Evolutionary conservation across 2,113 vertebrate genomes (phyloP).

Genomic region (Diadophis punctatus): DNA sequence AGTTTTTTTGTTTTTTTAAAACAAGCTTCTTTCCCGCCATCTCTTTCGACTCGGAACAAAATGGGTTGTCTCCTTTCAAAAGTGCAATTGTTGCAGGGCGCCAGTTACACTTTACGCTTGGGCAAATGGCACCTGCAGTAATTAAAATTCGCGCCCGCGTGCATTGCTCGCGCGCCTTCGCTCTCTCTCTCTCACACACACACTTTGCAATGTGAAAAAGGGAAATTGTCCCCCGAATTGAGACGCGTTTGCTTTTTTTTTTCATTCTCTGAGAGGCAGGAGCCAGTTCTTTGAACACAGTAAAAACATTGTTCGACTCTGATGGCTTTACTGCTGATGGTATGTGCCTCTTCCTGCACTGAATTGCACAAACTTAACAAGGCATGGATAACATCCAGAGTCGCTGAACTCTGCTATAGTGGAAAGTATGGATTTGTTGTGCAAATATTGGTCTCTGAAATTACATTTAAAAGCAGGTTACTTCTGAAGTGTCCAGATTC

Average conservation of each 20-base stretch:
- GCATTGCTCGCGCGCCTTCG: background rate
- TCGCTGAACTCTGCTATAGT: background rate
- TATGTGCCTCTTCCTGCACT: background rate
- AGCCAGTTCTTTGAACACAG: constrained; percentile 7
- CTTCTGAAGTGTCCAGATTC: background rate
- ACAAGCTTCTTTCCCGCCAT: background rate
- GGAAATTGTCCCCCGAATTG: too few species aligned
- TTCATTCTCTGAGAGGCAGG: background rate
- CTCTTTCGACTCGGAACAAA: background rate
- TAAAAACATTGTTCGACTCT: background rate
- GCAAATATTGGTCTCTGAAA: background rate
- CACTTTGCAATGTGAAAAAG: background rate
- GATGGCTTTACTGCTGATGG: background rate
- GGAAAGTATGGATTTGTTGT: background rate
- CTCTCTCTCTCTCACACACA: background rate
- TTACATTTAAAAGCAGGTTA: background rate
- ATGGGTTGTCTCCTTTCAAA: background rate
- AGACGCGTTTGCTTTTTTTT: background rate
- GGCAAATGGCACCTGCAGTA: background rate
- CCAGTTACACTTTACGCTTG: background rate
- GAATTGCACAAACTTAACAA: background rate
- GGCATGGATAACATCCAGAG: constrained; percentile 1
- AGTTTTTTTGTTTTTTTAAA: constrained; percentile 20
- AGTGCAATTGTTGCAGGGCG: background rate
- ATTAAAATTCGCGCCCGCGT: background rate